A percentile compares a stretch with the other conserved stretches of the same genome.
Evolutionary conservation across 2,888 invertebrate genomes (phyloP).

Genomic region (Alentia gelatinosa): DNA sequence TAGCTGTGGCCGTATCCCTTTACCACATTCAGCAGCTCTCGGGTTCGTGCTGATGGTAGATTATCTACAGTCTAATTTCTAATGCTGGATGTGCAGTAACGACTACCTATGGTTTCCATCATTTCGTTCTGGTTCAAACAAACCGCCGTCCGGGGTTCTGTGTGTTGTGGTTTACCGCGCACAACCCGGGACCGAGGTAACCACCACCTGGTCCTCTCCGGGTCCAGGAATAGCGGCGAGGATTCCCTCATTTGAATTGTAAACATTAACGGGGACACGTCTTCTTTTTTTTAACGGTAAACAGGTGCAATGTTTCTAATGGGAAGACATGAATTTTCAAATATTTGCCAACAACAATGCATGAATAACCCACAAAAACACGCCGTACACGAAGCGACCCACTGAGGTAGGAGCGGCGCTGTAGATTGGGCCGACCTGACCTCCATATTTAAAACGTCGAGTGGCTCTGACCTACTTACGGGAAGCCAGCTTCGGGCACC

Average conservation of each 20-base stretch:
- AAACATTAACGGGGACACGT: neutral
- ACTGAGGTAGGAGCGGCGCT: neutral
- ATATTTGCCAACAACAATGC: neutral
- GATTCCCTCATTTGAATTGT: slow-evolving; percentile 49
- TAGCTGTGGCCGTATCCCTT: too few species aligned
- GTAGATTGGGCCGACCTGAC: neutral
- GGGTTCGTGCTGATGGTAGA: too few species aligned
- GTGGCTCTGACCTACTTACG: slow-evolving; percentile 35
- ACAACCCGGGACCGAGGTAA: too few species aligned
- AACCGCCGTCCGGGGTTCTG: too few species aligned
- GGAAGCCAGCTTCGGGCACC: slow-evolving; percentile 31
- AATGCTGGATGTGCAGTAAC: too few species aligned
- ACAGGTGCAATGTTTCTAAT: neutral
- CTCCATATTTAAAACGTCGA: neutral
- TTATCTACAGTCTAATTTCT: too few species aligned
- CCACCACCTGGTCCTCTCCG: too few species aligned
- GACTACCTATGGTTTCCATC: too few species aligned
- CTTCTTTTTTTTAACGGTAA: slow-evolving; percentile 20
- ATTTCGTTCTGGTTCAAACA: too few species aligned
- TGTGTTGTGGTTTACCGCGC: too few species aligned
- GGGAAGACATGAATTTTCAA: neutral
- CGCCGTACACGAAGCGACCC: neutral
- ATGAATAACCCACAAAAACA: neutral
- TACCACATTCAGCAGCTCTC: too few species aligned
- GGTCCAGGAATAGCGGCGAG: neutral